These are phyloP conservation scores for Drosophila sulfurigaster DNA, from an alignment of 1,140 invertebrate genomes.

Conservation along the genomic window DNA sequence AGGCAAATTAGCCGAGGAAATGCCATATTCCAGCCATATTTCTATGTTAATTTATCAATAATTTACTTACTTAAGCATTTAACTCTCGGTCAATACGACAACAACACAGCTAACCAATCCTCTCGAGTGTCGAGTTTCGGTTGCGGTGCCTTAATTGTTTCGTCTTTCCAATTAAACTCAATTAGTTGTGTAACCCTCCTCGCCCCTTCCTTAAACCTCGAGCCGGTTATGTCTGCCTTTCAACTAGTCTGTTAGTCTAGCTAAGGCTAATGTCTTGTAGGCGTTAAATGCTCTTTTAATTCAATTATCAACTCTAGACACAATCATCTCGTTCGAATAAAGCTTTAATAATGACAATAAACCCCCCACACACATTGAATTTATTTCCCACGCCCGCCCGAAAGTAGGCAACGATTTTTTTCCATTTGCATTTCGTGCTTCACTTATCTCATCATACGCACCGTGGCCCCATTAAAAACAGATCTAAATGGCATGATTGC, in stretches of 20 bases:
- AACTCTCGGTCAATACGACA: conserved; percentile 26
- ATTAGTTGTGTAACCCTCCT: conserved; percentile 49
- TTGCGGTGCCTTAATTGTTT: conserved; percentile 67
- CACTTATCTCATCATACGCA: not conserved
- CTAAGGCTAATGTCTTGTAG: conserved; percentile 55
- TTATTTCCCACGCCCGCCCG: conserved; percentile 37
- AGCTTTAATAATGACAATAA: not conserved
- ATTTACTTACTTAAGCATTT: conserved; percentile 67
- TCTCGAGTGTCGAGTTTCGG: not conserved
- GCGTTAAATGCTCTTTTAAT: conserved; percentile 76
- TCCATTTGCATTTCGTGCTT: not conserved
- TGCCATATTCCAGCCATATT: conserved; percentile 72
- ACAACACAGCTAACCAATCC: conserved; percentile 17
- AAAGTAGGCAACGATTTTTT: conserved; percentile 30
- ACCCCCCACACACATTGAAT: not conserved
- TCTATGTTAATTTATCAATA: conserved; percentile 71
- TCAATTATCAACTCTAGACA: conserved; percentile 61
- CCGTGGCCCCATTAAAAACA: not conserved
- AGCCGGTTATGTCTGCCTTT: not conserved
- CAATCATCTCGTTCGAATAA: conserved; percentile 23
- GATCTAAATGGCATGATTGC: not conserved
- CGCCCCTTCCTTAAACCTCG: not conserved
- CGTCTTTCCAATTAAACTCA: conserved; percentile 72
- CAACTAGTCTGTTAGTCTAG: conserved; percentile 13
- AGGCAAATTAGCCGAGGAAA: conserved; percentile 14